Conservation (phyloP, 2,888 invertebrate genomes). For the Ectemnius lituratus region DNA sequence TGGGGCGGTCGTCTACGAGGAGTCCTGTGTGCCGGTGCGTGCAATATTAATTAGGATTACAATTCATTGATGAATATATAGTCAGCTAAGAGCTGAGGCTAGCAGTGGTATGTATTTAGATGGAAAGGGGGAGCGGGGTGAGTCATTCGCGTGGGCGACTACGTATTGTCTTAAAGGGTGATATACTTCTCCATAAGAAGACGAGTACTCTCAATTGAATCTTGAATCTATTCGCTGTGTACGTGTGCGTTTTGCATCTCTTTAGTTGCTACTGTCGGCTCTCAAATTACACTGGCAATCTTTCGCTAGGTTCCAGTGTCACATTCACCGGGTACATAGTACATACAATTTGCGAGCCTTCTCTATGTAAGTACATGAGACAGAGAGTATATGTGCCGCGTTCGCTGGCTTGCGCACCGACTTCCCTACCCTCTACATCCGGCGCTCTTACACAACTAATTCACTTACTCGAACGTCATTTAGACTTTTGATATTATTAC, state of each 20-base stretch:
- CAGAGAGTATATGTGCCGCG: constrained; percentile 10
- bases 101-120: constrained; percentile 24
- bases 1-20: constrained; percentile 9
- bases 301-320: too few species aligned
- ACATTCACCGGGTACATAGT: neutral
- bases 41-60: constrained; percentile 75
- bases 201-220: too few species aligned
- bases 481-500: constrained; percentile 44
- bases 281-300: too few species aligned
- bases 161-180: too few species aligned
- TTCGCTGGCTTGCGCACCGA: constrained; percentile 33
- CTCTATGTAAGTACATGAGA: constrained; percentile 2
- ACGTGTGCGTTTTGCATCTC: neutral
- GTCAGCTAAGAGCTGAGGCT: constrained; percentile 49
- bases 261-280: too few species aligned
- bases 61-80: constrained; percentile 42
- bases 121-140: too few species aligned
- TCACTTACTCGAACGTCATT: constrained; percentile 29
- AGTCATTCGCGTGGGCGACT: too few species aligned
- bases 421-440: constrained; percentile 21
- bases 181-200: too few species aligned
- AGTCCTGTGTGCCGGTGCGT: constrained; percentile 75
- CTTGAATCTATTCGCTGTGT: too few species aligned
- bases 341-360: constrained; percentile 34
- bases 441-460: neutral